Percentiles rank a stretch among this genome's conserved stretches.
phyloP scores from a whole-genome alignment of 2,113 vertebrate genomes.

The Craseonycteris thonglongyai region DNA sequence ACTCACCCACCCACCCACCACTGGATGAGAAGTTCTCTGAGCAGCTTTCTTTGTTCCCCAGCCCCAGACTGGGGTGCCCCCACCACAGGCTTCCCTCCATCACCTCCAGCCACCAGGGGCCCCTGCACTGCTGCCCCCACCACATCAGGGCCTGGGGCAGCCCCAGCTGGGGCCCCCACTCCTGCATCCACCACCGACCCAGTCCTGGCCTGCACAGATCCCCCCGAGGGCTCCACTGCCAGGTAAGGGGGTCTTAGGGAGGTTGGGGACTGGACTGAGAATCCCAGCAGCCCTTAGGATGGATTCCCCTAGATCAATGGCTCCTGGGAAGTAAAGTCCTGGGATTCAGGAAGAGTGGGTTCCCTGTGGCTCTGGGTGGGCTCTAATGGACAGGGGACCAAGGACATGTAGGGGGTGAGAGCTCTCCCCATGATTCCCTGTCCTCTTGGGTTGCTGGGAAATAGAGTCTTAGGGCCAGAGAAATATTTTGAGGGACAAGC shows the following conservation, averaged over 20 bases:
- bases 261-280: not conserved
- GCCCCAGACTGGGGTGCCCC: conserved; percentile 85
- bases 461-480: not conserved
- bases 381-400: not conserved
- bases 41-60: conserved; percentile 46
- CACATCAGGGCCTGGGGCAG: conserved; percentile 83
- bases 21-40: fast-evolving
- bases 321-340: not conserved
- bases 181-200: conserved; percentile 74
- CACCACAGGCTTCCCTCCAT: conserved; percentile 75
- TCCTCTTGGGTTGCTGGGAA: not conserved
- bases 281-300: not conserved
- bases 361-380: not conserved
- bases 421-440: not conserved
- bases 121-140: conserved; percentile 77
- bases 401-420: not conserved
- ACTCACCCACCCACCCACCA: fast-evolving
- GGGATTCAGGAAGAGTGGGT: not conserved
- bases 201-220: conserved; percentile 85
- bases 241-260: conserved; percentile 76
- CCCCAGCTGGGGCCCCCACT: conserved; percentile 74
- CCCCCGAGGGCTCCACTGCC: conserved; percentile 74
- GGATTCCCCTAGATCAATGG: not conserved
- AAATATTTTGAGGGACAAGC: not conserved
- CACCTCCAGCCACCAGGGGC: conserved; percentile 87